Conservation (phyloP, 2,797 vertebrate species). For the Syngnathus rostellatus region DNA sequence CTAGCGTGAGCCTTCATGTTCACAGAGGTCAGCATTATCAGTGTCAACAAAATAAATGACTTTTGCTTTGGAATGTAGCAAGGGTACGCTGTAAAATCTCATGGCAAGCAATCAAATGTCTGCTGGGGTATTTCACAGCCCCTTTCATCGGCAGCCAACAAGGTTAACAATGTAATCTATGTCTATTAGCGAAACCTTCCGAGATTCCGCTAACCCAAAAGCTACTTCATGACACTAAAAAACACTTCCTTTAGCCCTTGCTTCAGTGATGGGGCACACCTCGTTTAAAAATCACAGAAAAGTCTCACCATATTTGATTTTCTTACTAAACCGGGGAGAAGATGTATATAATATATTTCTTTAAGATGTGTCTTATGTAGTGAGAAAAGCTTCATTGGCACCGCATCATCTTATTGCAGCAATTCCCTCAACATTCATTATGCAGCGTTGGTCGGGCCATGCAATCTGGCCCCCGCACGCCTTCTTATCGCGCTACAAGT, state of each 20-base stretch:
- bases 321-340: constrained; percentile 15
- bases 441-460: constrained; percentile 48
- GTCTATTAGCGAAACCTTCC: constrained; percentile 31
- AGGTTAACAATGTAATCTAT: constrained; percentile 31
- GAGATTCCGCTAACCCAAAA: constrained; percentile 17
- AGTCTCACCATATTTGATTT: constrained; percentile 4
- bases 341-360: neutral
- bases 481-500: constrained; percentile 5
- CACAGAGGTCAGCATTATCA: constrained; percentile 46
- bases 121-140: constrained; percentile 17
- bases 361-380: neutral
- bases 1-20: constrained; percentile 44
- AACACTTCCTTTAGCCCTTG: constrained; percentile 11
- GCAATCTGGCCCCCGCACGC: constrained; percentile 16
- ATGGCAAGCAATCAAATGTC: constrained; percentile 29
- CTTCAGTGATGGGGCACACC: neutral
- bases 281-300: constrained; percentile 18
- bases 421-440: constrained; percentile 31
- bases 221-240: constrained; percentile 30
- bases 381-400: constrained; percentile 8
- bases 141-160: constrained; percentile 24
- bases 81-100: constrained; percentile 15
- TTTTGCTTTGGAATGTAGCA: constrained; percentile 47
- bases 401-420: constrained; percentile 15
- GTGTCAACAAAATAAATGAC: constrained; percentile 51